Conservation (phyloP, 1,140 invertebrate genomes). For the Reticulitermes speratus region DNA sequence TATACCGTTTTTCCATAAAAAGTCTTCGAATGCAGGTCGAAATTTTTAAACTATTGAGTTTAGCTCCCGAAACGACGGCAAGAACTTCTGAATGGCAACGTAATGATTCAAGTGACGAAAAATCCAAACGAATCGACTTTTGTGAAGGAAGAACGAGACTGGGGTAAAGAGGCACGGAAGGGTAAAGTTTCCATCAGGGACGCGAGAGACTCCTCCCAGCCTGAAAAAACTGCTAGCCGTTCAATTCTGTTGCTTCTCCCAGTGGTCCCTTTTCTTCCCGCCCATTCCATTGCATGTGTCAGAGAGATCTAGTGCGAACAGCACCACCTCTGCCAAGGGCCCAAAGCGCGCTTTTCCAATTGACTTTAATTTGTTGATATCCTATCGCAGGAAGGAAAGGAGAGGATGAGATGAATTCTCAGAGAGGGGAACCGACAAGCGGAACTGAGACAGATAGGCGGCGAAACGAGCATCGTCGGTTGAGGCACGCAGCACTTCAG, state of each 20-base stretch:
- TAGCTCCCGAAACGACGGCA: no score
- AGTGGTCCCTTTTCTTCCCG: background rate
- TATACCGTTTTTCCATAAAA: no score
- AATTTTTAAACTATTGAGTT: no score
- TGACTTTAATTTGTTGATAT: constrained; percentile 34
- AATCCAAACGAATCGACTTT: no score
- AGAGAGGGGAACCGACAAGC: background rate
- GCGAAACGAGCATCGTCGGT: background rate
- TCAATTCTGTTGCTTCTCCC: constrained; percentile 22
- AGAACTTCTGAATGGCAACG: no score
- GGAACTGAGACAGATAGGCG: constrained; percentile 5
- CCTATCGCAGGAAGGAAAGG: constrained; percentile 21
- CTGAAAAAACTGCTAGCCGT: constrained; percentile 19
- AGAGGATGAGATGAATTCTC: background rate
- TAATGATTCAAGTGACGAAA: no score
- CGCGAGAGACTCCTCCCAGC: background rate
- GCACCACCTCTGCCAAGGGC: constrained; percentile 21
- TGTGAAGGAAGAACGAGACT: no score
- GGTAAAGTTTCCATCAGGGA: no score
- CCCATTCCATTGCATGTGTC: constrained; percentile 25
- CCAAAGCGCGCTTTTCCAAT: constrained; percentile 27
- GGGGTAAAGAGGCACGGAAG: no score
- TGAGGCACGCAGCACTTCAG: background rate
- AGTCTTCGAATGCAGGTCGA: no score
- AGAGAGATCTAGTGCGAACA: constrained; percentile 34